A percentile compares a stretch with the other conserved stretches of the same genome.
These are phyloP conservation scores for Bagarius yarrelli DNA, from an alignment of 2,113 vertebrate species.

Conservation along the genomic window DNA sequence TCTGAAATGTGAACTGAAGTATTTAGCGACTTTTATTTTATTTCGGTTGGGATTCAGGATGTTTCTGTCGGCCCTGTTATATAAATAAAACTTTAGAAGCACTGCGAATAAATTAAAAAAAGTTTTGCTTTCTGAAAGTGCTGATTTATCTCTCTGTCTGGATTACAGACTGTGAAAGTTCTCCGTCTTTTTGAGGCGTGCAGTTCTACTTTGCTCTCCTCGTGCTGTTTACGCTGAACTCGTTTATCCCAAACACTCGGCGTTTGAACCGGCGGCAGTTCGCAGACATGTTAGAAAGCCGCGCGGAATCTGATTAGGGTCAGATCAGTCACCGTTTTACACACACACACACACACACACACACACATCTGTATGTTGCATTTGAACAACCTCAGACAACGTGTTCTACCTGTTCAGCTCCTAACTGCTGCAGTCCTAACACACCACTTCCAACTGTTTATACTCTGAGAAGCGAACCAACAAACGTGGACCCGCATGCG, in stretches of 20 bases:
- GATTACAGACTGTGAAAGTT: background rate
- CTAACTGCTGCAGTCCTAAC: background rate
- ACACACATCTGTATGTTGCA: too few relatives aligned
- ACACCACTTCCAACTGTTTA: background rate
- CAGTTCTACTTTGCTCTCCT: background rate
- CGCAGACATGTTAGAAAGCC: background rate
- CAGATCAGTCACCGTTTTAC: background rate
- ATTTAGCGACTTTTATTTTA: background rate
- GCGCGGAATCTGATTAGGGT: background rate
- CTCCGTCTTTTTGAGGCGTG: background rate
- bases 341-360: background rate
- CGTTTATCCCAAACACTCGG: background rate
- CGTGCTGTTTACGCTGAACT: background rate
- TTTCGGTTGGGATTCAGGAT: background rate
- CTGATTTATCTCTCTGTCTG: too few relatives aligned
- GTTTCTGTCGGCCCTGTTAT: background rate
- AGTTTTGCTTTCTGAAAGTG: background rate
- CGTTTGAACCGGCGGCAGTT: background rate
- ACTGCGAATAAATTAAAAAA: background rate
- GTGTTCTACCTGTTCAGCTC: background rate
- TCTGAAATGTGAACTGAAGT: background rate
- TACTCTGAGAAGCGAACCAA: background rate
- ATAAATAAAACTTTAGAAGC: background rate
- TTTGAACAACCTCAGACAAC: background rate
- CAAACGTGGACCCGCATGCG: background rate